Percentiles rank a stretch among this genome's conserved stretches.
phyloP scores from a whole-genome alignment of 2,113 vertebrate genomes.

The Paramisgurnus dabryanus region DNA sequence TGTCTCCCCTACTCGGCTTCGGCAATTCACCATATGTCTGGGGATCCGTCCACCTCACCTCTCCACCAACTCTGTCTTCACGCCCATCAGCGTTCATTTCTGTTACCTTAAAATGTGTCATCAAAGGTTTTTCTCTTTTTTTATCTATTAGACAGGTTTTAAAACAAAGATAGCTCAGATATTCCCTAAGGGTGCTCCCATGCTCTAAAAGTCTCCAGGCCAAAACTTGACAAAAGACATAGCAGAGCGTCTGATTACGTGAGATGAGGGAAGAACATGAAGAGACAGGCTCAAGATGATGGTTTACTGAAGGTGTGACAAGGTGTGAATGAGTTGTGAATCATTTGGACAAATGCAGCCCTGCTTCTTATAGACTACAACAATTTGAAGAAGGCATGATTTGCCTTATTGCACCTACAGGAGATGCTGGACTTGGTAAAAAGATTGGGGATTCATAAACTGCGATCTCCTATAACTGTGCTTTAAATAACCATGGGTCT shows the following conservation, averaged over 20 bases:
- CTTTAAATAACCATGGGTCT: not conserved
- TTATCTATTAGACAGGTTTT: not conserved
- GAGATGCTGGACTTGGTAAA: not conserved
- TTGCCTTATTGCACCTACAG: not conserved
- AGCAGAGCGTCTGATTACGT: constrained; percentile 19
- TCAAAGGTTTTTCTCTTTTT: not conserved
- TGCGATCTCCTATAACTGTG: not conserved
- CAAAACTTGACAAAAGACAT: constrained; percentile 20
- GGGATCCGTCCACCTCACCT: not conserved
- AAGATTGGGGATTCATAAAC: not conserved
- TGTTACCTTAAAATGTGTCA: constrained; percentile 17
- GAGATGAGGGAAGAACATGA: constrained; percentile 26
- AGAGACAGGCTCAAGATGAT: constrained; percentile 9
- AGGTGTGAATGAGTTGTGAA: not conserved
- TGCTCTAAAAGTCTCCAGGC: not conserved
- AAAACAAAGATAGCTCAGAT: not conserved
- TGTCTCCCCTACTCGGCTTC: constrained; percentile 13
- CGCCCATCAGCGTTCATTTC: not conserved
- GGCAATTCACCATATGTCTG: not conserved
- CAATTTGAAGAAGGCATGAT: not conserved
- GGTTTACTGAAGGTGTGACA: constrained; percentile 6
- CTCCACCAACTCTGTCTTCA: not conserved
- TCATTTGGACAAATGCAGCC: not conserved
- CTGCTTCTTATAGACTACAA: not conserved
- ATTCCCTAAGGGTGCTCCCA: constrained; percentile 16